Base-by-base conservation (phyloP, 2,888 invertebrate species). In the Mesorhabditis belari region DNA sequence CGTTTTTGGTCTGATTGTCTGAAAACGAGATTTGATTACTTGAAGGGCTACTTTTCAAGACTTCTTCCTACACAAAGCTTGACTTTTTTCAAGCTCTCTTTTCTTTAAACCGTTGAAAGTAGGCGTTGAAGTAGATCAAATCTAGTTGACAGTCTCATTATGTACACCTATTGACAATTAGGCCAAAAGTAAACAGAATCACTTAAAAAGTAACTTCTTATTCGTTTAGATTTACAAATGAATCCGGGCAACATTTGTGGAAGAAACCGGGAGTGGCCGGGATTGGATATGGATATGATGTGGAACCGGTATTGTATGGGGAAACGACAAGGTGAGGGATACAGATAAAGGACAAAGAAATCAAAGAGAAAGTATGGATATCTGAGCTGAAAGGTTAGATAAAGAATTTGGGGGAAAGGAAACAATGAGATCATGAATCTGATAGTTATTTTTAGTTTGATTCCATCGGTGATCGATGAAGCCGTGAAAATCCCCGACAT, bases 401-500 rank as follows among this genome's bases (percentile, higher is more conserved):
- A 56, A 26, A 17, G 5, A 19, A 52, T 19, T 17, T 9, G 9
- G 50, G 23, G 17, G 17, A 53, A 49, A 51, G 5, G 9, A 1
- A 9, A 9, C n/a, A 4, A 55, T 12, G 49, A 28, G 28, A 49
- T 24, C 26, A 12, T 58, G 2, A 55, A 26, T 27, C 17, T 25
- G n/a, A 23, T 23, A n/a, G 21, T 21, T 9, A 50, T n/a, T 55
- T 60, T 12, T 55, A 74, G 75, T 63, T 59, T 77, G 21, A 65
- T 66, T 2, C 69, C 75, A 9, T 64, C 71, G 21, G 77, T 73
- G 4, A 66, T 77, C 44, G 71, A 77, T 57, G 69, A 75, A 44
- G 69, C 75, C 0, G 63, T 73, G 60, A 75, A 73, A 55, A 70
- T 77, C 60, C 77, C 77, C 2, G 77, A 77, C 57, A 66, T 76